A percentile compares a stretch with the other conserved stretches of the same genome.
Evolutionary conservation across 2,888 invertebrate genomes (phyloP).

Genomic region (Cerceris rybyensis): DNA sequence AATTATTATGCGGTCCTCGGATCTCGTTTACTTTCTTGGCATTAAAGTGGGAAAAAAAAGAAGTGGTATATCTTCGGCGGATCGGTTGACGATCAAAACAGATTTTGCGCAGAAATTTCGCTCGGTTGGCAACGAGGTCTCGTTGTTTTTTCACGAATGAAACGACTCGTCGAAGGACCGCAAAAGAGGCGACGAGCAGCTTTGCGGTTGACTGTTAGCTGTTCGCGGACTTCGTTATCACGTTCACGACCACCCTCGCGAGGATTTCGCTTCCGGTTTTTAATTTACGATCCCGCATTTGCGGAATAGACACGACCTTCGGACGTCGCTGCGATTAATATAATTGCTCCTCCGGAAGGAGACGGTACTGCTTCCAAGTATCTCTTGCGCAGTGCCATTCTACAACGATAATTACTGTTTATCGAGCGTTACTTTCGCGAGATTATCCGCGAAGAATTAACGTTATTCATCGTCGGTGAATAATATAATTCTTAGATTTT

Average conservation of each 20-base stretch:
- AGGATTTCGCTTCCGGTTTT: constrained; percentile 47
- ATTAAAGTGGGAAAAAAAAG: background rate
- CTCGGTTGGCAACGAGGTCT: constrained; percentile 12
- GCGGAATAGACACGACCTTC: constrained; percentile 19
- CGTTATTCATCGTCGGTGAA: background rate
- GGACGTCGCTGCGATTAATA: constrained; percentile 11
- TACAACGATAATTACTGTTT: background rate
- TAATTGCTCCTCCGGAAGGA: constrained; percentile 23
- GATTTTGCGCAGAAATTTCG: constrained; percentile 40
- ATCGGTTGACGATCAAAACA: constrained; percentile 36
- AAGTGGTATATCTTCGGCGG: constrained; percentile 5
- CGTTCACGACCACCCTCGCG: constrained; percentile 66
- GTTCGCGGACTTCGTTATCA: constrained; percentile 52
- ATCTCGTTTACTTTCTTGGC: background rate
- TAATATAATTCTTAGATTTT: too few relatives aligned
- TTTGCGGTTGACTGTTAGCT: constrained; percentile 47
- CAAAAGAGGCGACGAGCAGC: constrained; percentile 39
- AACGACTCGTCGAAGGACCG: constrained; percentile 17
- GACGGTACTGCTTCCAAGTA: constrained; percentile 10
- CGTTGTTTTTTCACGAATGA: constrained; percentile 45
- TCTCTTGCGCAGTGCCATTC: constrained; percentile 22
- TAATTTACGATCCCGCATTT: constrained; percentile 24
- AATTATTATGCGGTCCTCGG: too few relatives aligned
- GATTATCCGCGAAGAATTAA: background rate
- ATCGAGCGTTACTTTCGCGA: background rate